Conservation (phyloP, 2,797 vertebrate genomes). For the Dermochelys coriacea region DNA sequence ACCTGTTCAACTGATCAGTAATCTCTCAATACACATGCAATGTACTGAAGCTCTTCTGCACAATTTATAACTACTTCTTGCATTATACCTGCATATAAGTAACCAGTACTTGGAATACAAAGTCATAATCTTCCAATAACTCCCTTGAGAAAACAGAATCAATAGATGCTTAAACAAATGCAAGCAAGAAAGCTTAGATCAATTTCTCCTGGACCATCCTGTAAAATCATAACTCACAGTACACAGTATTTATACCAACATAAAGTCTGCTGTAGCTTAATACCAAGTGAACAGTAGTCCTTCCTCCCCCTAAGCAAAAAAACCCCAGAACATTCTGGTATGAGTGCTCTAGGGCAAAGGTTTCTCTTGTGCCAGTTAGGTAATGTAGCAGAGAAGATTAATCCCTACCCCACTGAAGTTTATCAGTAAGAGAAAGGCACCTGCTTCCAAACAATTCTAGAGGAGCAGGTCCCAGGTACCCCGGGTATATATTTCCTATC, state of each 20-base stretch:
- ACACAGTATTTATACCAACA: neutral
- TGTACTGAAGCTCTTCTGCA: neutral
- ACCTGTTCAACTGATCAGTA: neutral
- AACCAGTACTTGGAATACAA: neutral
- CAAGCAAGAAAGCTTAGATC: neutral
- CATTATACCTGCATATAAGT: neutral
- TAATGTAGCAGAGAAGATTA: neutral
- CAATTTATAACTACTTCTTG: neutral
- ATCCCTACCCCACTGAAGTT: no score
- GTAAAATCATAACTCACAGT: neutral
- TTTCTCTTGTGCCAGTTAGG: neutral
- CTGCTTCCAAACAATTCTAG: neutral
- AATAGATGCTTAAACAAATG: neutral
- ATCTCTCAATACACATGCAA: no score
- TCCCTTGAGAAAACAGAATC: neutral
- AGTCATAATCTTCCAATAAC: neutral
- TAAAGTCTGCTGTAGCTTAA: neutral
- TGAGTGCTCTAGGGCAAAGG: neutral
- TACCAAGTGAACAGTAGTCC: neutral
- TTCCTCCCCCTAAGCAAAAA: neutral
- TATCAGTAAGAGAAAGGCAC: neutral
- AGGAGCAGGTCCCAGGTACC: neutral
- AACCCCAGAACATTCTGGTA: neutral
- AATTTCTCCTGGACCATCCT: neutral
- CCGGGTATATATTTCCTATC: neutral